Evolutionary conservation across 1,140 invertebrate species (phyloP), one percentile per base, ranked within the genome.

Genomic region (Megalonaias nervosa): DNA sequence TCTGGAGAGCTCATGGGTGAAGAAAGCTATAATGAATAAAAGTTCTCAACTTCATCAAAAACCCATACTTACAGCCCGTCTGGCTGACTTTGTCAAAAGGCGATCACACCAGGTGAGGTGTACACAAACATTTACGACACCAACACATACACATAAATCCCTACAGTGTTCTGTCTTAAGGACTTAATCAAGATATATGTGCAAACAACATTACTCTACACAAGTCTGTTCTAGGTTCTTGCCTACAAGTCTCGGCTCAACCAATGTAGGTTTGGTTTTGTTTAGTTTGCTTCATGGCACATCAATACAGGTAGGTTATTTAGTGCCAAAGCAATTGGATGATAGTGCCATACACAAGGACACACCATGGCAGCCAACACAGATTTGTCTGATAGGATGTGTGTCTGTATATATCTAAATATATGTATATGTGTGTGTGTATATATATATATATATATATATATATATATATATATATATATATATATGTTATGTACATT

Each of bases 11-110:
- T 58, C 72, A 3, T 90, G 89, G 89, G 85, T 90, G 31, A 81
- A 85, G 67, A 86, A 84, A 69, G 81, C 83, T 16, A 71, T 70
- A 48, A 72, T 81, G 21, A 75, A 81, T 19, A 68, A 82, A 14
- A 78, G 73, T 13, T 82, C 84, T 5, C 83, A 82, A 6, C 79
- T 83, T 1, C 71, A 83, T 66, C 82, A 81, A 23, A 84, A 86
- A 72, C 84, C 84, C 12, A 89, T 90, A 57, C 75, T 84, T 55
- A 89, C 86, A n/a, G 79, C 81, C 4, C 80, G 87, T 31, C 81
- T 90, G 5, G 74, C 80, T 56, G 85, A 89, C 80, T 90, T 90
- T 72, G 81, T 90, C 16, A 87, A 89, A 71, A 80, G 89, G 62
- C 75, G 86, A 70, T 70, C 82, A 85, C 75, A 86, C 85, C 74